phyloP scores from a whole-genome alignment of 2,888 invertebrate species.

The Agrilus mali region DNA sequence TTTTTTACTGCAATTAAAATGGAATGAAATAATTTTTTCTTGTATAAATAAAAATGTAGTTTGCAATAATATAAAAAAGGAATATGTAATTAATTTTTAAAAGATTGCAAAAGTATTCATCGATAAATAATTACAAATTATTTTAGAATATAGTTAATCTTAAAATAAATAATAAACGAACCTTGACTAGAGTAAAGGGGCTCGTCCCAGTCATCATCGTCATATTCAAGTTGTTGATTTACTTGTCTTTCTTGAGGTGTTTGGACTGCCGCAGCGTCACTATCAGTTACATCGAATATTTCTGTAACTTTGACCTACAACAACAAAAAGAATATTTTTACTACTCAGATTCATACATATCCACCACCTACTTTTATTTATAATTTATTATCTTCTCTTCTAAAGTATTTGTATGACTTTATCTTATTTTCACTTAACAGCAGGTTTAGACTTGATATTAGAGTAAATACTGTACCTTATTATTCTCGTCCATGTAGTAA shows the following conservation, averaged over 20 bases:
- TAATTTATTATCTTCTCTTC: background rate
- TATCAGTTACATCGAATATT: conserved; percentile 77
- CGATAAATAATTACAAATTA: too few species aligned
- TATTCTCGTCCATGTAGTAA: conserved; percentile 80
- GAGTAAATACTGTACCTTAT: conserved; percentile 43
- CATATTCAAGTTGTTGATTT: conserved; percentile 53
- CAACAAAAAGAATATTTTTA: conserved; percentile 4
- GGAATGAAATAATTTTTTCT: too few species aligned
- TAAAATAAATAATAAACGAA: too few species aligned
- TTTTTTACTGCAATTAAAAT: too few species aligned
- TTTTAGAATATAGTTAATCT: too few species aligned
- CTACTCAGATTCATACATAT: background rate
- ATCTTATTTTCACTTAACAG: background rate
- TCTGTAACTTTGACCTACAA: conserved; percentile 71
- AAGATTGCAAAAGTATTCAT: too few species aligned
- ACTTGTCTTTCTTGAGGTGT: conserved; percentile 45
- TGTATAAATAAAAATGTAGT: too few species aligned
- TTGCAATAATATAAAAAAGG: too few species aligned
- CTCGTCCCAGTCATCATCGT: conserved; percentile 49
- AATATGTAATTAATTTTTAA: too few species aligned
- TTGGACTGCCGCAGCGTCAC: conserved; percentile 52
- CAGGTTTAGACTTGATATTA: background rate
- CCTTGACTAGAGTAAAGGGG: conserved; percentile 12
- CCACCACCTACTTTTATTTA: background rate
- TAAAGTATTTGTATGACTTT: background rate